Conservation (phyloP, 2,888 invertebrate species). For the Serrognathus titanus region DNA sequence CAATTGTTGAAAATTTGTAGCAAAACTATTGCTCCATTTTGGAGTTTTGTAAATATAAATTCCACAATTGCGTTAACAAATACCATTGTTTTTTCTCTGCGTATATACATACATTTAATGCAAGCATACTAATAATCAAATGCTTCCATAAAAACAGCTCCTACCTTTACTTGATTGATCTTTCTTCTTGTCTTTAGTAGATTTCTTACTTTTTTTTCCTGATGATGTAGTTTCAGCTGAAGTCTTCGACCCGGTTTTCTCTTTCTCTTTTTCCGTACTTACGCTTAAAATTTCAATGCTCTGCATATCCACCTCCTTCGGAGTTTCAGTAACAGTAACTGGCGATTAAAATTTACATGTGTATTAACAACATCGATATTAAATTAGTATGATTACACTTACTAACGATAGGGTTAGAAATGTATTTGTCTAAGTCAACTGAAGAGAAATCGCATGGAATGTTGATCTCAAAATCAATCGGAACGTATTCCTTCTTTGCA, state of each 20-base stretch:
- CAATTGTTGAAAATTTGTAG: too few species aligned
- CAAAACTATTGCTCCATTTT: too few species aligned
- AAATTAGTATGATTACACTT: slow-evolving; percentile 4
- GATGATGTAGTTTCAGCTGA: neutral
- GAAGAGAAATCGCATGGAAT: slow-evolving; percentile 18
- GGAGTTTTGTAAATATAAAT: too few species aligned
- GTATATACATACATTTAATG: too few species aligned
- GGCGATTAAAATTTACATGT: neutral
- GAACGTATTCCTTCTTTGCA: slow-evolving; percentile 17
- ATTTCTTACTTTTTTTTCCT: slow-evolving; percentile 9
- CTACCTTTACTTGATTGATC: slow-evolving; percentile 8
- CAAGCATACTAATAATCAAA: too few species aligned
- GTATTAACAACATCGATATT: slow-evolving; percentile 1
- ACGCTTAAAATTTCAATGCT: slow-evolving; percentile 4
- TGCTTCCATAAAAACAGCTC: too few species aligned
- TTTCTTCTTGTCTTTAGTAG: slow-evolving; percentile 20
- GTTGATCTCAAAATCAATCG: slow-evolving; percentile 19
- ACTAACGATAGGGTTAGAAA: slow-evolving; percentile 25
- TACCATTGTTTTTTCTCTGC: too few species aligned
- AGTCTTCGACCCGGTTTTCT: slow-evolving; percentile 8
- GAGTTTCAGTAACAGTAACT: slow-evolving; percentile 34
- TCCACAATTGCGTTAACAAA: too few species aligned
- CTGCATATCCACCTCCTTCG: slow-evolving; percentile 28
- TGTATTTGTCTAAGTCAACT: slow-evolving; percentile 20
- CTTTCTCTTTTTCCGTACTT: neutral